Evolutionary conservation across 2,888 invertebrate genomes (phyloP).

Genomic region (Chouioia cunea): DNA sequence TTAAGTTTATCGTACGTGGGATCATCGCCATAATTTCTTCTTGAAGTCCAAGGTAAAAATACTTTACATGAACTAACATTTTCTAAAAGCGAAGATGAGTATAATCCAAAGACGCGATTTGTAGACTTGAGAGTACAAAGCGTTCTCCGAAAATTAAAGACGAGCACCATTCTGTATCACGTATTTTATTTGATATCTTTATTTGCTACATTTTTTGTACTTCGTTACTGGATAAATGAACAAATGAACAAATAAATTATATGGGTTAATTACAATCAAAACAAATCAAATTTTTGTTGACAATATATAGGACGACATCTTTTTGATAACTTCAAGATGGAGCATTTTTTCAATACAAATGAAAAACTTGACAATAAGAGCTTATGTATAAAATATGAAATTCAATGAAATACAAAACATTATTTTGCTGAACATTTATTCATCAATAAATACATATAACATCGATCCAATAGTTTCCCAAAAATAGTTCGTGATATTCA

Average conservation of each 20-base stretch:
- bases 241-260: too few species aligned
- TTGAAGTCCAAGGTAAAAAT: neutral
- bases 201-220: too few species aligned
- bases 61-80: neutral
- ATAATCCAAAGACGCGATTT: neutral
- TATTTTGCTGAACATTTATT: constrained; percentile 13
- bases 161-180: constrained; percentile 9
- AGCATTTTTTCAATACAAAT: neutral
- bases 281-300: too few species aligned
- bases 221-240: too few species aligned
- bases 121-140: neutral
- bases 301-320: too few species aligned
- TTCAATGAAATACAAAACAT: neutral
- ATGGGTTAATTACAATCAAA: too few species aligned
- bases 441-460: too few species aligned
- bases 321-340: neutral
- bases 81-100: neutral
- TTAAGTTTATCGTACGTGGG: too few species aligned
- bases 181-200: too few species aligned
- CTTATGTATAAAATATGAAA: neutral
- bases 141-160: neutral
- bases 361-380: neutral
- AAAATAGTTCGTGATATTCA: neutral
- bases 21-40: constrained; percentile 9
- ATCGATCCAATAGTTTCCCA: neutral